phyloP scores from a whole-genome alignment of 2,797 vertebrate species.

The Notolepis coatsorum region DNA sequence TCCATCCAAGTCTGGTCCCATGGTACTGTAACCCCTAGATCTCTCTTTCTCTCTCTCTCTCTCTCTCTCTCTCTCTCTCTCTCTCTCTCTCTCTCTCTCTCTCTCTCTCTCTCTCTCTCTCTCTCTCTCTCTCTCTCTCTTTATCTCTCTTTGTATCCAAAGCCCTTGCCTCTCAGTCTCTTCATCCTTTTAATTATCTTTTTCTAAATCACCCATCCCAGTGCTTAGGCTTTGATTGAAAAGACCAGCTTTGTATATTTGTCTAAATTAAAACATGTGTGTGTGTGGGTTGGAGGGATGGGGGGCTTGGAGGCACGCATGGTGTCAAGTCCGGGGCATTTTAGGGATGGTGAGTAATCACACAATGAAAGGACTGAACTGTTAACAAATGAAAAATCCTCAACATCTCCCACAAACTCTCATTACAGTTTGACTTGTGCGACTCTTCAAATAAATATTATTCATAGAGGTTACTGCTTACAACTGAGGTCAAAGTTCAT shows the following conservation, averaged over 20 bases:
- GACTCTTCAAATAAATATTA: neutral
- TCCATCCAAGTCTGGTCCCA: slow-evolving; percentile 27
- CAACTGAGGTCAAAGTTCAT: slow-evolving; percentile 11
- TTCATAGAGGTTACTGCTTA: slow-evolving; percentile 7
- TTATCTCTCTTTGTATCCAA: slow-evolving; percentile 57
- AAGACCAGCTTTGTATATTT: slow-evolving; percentile 75
- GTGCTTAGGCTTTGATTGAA: slow-evolving; percentile 75
- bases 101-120: slow-evolving; percentile 16
- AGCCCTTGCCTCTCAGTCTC: slow-evolving; percentile 36
- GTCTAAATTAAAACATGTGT: slow-evolving; percentile 73
- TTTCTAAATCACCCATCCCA: slow-evolving; percentile 20
- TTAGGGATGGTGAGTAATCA: slow-evolving; percentile 50
- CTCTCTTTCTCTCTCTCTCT: slow-evolving; percentile 5
- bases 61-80: slow-evolving; percentile 1
- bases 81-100: slow-evolving; percentile 27
- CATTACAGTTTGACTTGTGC: neutral
- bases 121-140: slow-evolving; percentile 43
- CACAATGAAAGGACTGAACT: slow-evolving; percentile 24
- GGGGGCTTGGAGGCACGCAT: slow-evolving; percentile 42
- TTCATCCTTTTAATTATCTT: slow-evolving; percentile 11
- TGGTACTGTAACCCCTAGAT: slow-evolving; percentile 17
- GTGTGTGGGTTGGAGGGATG: too few species aligned
- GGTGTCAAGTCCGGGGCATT: slow-evolving; percentile 46
- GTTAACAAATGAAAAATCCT: slow-evolving; percentile 23
- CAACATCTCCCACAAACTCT: neutral